Conservation (phyloP, 1,140 invertebrate genomes). For the Dolichoris vasculosae region DNA sequence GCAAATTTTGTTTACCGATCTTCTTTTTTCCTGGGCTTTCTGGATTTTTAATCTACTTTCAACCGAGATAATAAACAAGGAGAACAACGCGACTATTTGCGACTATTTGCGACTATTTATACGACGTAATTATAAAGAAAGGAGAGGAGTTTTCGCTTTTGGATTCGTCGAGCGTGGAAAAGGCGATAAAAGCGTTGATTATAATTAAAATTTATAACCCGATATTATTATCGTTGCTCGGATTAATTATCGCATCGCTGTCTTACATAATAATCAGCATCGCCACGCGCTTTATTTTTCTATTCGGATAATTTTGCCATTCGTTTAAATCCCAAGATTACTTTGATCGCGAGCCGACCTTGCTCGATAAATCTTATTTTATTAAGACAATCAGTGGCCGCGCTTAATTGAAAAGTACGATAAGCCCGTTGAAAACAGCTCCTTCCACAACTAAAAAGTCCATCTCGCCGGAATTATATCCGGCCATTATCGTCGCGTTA, state of each 20-base stretch:
- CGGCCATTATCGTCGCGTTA: constrained; percentile 33
- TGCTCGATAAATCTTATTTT: constrained; percentile 47
- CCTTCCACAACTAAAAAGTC: constrained; percentile 22
- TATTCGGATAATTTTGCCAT: not conserved
- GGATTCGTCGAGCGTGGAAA: not conserved
- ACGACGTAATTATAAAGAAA: too few species aligned
- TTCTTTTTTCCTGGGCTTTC: too few species aligned
- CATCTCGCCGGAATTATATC: constrained; percentile 25
- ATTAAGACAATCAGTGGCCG: constrained; percentile 43
- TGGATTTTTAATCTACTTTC: too few species aligned
- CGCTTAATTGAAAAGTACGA: constrained; percentile 48
- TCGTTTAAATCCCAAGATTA: constrained; percentile 9
- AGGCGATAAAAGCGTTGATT: not conserved
- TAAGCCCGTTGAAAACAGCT: constrained; percentile 21
- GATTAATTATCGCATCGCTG: not conserved
- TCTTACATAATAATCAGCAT: not conserved
- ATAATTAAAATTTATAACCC: constrained; percentile 10
- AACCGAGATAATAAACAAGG: too few species aligned
- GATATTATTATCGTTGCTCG: not conserved
- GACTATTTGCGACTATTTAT: too few species aligned
- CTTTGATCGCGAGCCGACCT: not conserved
- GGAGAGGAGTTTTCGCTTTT: not conserved
- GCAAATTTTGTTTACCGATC: too few species aligned
- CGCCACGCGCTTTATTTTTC: not conserved
- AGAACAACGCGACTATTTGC: too few species aligned